Evolutionary conservation across 2,888 invertebrate species (phyloP), one percentile per base, ranked within the genome.

Genomic region (Nymphalis urticae): DNA sequence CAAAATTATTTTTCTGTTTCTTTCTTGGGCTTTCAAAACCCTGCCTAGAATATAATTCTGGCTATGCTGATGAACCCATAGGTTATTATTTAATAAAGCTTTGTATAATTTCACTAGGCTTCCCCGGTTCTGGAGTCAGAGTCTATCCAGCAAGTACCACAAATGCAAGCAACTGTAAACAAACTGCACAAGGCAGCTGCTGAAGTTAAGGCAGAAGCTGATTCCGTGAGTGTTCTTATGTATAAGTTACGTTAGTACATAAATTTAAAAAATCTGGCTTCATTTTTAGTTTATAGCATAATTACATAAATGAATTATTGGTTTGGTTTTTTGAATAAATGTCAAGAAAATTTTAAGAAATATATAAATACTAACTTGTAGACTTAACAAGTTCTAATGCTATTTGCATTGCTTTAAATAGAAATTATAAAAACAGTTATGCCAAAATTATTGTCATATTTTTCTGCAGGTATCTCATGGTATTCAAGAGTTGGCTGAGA

Each of bases 61-160:
- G 50, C 50, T 50, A 50, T 19, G 7, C n/a, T 8, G 7, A 50
- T n/a, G 50, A 50, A 50, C 6, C 9, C 4, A 2, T n/a, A n/a
- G 17, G n/a, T 50, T 50, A 17, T 50, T 8, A 54, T 6, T 27
- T 27, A 17, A 4, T 53, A 53, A 21, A 5, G 53, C 10, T 19
- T 19, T 19, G 10, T 24, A 2, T 8, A 17, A 42, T 58, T 17
- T 42, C 21, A 19, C 65, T 19, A 92, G 92, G 85, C 84, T 62
- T 85, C 84, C 19, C 88, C 90, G 53, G 90, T 92, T 5, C 75
- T 92, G 51, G 91, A 92, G 69, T 92, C 92, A 0, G 90, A 92
- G 74, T 82, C 87, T 5, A 85, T 91, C 58, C 88, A 88, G 70
- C 85, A 91, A 75, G 89, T 91, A 1, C 88, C 90, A 27, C 86